Evolutionary conservation across 2,797 vertebrate species (phyloP).

Genomic region (Okamejei kenojei): DNA sequence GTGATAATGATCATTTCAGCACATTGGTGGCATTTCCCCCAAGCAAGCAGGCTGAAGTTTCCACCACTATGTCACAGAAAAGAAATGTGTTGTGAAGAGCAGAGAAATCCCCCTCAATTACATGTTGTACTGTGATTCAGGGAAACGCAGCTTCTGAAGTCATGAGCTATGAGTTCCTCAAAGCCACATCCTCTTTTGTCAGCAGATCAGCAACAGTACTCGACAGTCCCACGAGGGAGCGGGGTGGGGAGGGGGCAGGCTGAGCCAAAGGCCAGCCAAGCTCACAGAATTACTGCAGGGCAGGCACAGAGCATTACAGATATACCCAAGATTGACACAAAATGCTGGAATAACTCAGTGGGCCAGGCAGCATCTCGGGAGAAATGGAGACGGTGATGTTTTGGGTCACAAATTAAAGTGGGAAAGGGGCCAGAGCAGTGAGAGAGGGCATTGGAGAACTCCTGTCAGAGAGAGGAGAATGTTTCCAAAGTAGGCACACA

Average conservation of each 20-base stretch:
- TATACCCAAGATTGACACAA: no score
- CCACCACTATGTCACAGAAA: accelerated
- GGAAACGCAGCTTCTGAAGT: not conserved
- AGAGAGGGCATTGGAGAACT: no score
- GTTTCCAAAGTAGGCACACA: no score
- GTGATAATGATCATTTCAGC: not conserved
- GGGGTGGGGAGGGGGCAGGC: not conserved
- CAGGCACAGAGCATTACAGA: not conserved
- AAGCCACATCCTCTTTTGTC: not conserved
- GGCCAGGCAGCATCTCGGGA: no score
- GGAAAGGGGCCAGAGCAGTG: no score
- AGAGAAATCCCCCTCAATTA: not conserved
- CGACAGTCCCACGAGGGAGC: not conserved
- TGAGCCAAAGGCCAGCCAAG: not conserved
- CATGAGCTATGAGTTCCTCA: not conserved
- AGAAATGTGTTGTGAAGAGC: not conserved
- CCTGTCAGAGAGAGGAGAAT: no score
- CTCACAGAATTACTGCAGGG: not conserved
- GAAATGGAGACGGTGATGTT: no score
- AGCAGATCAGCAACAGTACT: not conserved
- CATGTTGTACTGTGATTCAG: not conserved
- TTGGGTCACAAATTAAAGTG: no score
- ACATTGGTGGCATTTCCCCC: not conserved
- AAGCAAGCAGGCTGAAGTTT: not conserved
- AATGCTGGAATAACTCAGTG: no score